Base-by-base conservation (phyloP, 2,888 invertebrate genomes). In the Euclidia mi region DNA sequence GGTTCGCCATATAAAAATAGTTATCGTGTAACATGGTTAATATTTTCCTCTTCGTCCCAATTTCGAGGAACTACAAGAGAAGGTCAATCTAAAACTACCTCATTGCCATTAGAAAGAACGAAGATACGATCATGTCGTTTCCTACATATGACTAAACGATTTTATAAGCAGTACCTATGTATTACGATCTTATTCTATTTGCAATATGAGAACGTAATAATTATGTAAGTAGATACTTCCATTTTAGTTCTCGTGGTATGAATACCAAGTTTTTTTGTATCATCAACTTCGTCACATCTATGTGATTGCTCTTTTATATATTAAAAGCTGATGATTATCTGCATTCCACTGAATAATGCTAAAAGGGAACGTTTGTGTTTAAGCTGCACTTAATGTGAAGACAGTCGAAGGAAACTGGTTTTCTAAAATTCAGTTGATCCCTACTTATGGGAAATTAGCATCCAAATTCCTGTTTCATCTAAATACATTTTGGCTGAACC, bases 31-130 rank as follows among this genome's bases (percentile, higher is more conserved):
- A 53, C 57, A 46, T 31, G 29, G 11, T 38, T 31, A 35, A 38
- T 37, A 50, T 76, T 81, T 79, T 76, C 75, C 79, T 63, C 50
- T 66, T 53, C 43, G 48, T 58, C 31, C 55, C 45, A 71, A 59
- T 65, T 84, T 84, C 84, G 73, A 34, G 72, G 84, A 84, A 84
- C 46, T 43, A 55, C 28, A 43, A 56, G 67, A 57, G 72, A 81
- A 80, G 76, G 82, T 64, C 78, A 66, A 52, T 45, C 17, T 35
- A 56, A 34, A 45, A 34, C 51, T 44, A 17, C 12, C 48, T 65
- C 74, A 73, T 67, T 65, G 65, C 48, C 55, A 61, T 75, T 71
- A 65, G 59, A 68, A 65, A 68, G 59, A 75, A 41, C 40, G 17
- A 6, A 25, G 20, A 11, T 35, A 12, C 15, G 28, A 47, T 17